phyloP scores from a whole-genome alignment of 2,888 invertebrate genomes.

The Acanthosepion pharaonis region DNA sequence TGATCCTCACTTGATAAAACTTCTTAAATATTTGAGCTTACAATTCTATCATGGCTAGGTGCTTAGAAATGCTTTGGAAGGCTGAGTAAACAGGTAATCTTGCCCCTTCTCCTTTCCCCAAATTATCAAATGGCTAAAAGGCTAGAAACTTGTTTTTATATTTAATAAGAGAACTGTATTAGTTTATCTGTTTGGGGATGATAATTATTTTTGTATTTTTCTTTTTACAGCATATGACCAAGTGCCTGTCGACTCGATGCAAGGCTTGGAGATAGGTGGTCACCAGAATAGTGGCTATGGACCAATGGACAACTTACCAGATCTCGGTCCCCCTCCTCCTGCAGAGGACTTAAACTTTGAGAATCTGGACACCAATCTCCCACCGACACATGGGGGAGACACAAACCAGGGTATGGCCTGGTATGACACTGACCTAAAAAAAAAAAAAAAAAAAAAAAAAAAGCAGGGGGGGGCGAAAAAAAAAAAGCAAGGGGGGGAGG shows the following conservation, averaged over 20 bases:
- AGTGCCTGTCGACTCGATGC: conserved; percentile 97
- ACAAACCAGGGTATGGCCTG: conserved; percentile 91
- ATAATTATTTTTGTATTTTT: conserved; percentile 49
- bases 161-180: neutral
- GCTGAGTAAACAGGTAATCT: too few species aligned
- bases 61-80: too few species aligned
- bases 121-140: too few species aligned
- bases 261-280: conserved; percentile 92
- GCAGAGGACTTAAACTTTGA: conserved; percentile 87
- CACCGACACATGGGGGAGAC: conserved; percentile 73
- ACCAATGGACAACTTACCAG: conserved; percentile 81
- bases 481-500: too few species aligned
- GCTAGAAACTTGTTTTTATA: neutral
- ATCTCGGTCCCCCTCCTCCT: conserved; percentile 63
- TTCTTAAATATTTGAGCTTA: too few species aligned
- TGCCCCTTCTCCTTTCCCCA: too few species aligned
- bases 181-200: neutral
- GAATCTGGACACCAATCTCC: conserved; percentile 80
- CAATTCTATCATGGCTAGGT: too few species aligned
- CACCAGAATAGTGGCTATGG: conserved; percentile 80
- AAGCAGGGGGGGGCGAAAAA: too few species aligned
- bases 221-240: conserved; percentile 90
- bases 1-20: too few species aligned
- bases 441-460: neutral
- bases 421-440: conserved; percentile 95